Percentiles rank a stretch among this genome's conserved stretches.
Evolutionary conservation across 2,888 invertebrate species (phyloP).

Genomic region (Agriopis aurantiaria): DNA sequence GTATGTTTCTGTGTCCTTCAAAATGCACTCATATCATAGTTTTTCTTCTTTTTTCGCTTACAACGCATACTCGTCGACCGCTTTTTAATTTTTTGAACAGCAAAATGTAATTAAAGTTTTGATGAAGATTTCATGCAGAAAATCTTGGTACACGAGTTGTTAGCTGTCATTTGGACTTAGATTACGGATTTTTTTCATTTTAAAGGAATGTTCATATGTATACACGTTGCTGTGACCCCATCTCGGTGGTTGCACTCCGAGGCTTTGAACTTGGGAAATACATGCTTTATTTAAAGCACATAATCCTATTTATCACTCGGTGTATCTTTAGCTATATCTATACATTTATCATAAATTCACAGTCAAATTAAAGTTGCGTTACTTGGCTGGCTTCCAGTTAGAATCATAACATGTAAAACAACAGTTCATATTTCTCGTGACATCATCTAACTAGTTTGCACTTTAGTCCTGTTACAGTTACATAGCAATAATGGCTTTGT

Average conservation of each 20-base stretch:
- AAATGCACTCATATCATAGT: conserved; percentile 82
- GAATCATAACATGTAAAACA: neutral
- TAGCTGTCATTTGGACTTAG: conserved; percentile 58
- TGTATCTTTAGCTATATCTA: too few species aligned
- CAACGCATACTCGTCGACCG: conserved; percentile 64
- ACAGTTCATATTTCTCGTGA: too few species aligned
- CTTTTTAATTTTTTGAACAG: conserved; percentile 72
- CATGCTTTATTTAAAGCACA: neutral
- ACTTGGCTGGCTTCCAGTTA: neutral
- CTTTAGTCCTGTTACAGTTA: too few species aligned
- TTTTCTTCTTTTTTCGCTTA: conserved; percentile 69
- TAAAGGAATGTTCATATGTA: conserved; percentile 80
- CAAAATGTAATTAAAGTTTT: conserved; percentile 53
- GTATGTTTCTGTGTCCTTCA: conserved; percentile 82
- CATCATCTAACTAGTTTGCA: too few species aligned
- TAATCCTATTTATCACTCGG: neutral
- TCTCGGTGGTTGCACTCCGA: conserved; percentile 53
- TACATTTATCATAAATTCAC: conserved; percentile 5
- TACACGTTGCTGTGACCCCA: conserved; percentile 62
- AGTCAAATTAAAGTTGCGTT: neutral
- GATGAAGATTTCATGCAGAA: conserved; percentile 57
- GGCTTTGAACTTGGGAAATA: conserved; percentile 57
- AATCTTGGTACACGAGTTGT: conserved; percentile 71
- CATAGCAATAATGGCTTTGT: neutral
- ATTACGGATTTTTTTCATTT: conserved; percentile 68